Conservation (phyloP, 2,888 invertebrate genomes). For the Andrena praecox region DNA sequence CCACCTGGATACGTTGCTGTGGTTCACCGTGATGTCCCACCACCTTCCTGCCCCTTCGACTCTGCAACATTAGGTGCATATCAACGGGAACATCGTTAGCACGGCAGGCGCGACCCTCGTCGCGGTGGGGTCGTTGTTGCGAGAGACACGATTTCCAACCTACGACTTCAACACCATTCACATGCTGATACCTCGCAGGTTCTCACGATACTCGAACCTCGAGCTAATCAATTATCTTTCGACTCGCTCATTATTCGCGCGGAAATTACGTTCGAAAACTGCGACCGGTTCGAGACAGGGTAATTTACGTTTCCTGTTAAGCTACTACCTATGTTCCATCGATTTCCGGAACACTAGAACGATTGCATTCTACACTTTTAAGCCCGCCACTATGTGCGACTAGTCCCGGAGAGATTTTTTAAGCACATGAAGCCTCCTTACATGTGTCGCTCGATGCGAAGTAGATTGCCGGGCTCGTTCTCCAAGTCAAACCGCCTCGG, state of each 20-base stretch:
- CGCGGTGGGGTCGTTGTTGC: background rate
- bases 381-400: background rate
- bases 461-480: slow-evolving; percentile 47
- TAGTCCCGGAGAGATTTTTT: background rate
- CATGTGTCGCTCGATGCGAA: slow-evolving; percentile 35
- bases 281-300: slow-evolving; percentile 27
- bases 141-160: background rate
- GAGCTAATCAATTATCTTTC: slow-evolving; percentile 39
- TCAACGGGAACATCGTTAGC: slow-evolving; percentile 6
- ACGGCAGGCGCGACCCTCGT: background rate
- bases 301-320: slow-evolving; percentile 44
- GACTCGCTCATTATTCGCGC: slow-evolving; percentile 2
- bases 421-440: slow-evolving; percentile 23
- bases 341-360: slow-evolving; percentile 27
- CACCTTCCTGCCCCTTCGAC: slow-evolving; percentile 32
- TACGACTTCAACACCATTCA: background rate
- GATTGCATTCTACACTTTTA: background rate
- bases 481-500: slow-evolving; percentile 50
- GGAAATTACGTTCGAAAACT: slow-evolving; percentile 36
- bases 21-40: slow-evolving; percentile 59
- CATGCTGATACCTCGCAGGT: slow-evolving; percentile 11
- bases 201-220: slow-evolving; percentile 31
- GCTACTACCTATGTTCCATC: slow-evolving; percentile 11
- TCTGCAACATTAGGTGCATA: slow-evolving; percentile 45
- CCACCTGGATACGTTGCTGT: slow-evolving; percentile 52